Evolutionary conservation across 2,888 invertebrate species (phyloP).

Genomic region (Papilio gigon): DNA sequence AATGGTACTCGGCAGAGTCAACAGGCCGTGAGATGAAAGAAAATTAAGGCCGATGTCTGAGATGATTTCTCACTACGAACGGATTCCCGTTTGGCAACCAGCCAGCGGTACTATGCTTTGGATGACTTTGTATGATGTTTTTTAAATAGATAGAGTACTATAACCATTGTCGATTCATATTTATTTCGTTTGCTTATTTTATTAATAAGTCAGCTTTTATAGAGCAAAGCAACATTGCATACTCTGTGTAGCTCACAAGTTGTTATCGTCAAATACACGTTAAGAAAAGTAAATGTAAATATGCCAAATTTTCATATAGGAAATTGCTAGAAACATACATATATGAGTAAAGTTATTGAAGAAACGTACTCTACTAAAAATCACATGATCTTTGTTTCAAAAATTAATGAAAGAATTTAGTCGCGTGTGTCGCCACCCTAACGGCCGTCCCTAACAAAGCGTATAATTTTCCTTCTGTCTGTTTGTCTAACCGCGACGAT

Average conservation of each 20-base stretch:
- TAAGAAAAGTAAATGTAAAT: too few species aligned
- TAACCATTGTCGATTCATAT: too few species aligned
- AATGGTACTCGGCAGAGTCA: conserved; percentile 61
- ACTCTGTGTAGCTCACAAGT: too few species aligned
- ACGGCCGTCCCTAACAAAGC: conserved; percentile 59
- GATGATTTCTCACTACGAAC: background rate
- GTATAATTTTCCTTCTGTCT: conserved; percentile 72
- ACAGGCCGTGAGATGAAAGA: conserved; percentile 47
- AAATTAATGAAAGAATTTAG: background rate
- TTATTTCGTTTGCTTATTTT: too few species aligned
- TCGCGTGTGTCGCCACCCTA: conserved; percentile 39
- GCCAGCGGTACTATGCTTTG: conserved; percentile 13
- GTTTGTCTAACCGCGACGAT: conserved; percentile 71
- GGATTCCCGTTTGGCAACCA: conserved; percentile 18
- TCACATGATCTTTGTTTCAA: background rate
- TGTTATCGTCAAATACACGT: too few species aligned
- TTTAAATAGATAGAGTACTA: background rate
- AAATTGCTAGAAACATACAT: too few species aligned
- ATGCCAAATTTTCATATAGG: too few species aligned
- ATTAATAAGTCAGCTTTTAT: too few species aligned
- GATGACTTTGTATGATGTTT: background rate
- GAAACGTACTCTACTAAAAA: background rate
- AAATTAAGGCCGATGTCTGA: conserved; percentile 39
- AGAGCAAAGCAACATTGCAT: too few species aligned
- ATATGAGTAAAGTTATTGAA: too few species aligned